phyloP scores from a whole-genome alignment of 1,140 invertebrate genomes.

The Ceratitis capitata region DNA sequence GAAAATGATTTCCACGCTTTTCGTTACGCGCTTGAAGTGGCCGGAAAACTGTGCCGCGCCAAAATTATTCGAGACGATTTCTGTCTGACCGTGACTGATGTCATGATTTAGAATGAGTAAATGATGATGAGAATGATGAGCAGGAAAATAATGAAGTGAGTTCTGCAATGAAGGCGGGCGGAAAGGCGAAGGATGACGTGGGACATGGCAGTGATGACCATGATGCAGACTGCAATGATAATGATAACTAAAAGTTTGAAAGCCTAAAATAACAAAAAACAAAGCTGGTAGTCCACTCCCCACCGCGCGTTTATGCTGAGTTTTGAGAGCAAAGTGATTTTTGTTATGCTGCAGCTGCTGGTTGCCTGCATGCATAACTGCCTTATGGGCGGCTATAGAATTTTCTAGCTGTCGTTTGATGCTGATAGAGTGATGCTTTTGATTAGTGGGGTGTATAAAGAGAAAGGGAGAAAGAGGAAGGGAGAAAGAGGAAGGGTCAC shows the following conservation, averaged over 20 bases:
- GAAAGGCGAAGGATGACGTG: neutral
- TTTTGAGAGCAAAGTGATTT: neutral
- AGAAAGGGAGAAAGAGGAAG: neutral
- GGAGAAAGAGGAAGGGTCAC: neutral
- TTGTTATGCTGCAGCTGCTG: neutral
- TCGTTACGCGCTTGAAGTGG: slow-evolving; percentile 19
- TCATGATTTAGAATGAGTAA: slow-evolving; percentile 34
- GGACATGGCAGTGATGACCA: neutral
- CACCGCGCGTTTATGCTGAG: neutral
- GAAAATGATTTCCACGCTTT: slow-evolving; percentile 17
- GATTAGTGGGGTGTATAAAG: neutral
- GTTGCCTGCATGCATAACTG: neutral
- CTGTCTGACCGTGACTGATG: slow-evolving; percentile 19
- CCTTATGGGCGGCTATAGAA: too few species aligned
- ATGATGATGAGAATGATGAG: slow-evolving; percentile 13
- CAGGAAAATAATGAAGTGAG: slow-evolving; percentile 7
- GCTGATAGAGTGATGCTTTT: neutral
- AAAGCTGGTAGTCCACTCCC: too few species aligned
- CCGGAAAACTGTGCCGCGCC: neutral
- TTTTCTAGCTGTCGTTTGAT: neutral
- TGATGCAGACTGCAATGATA: slow-evolving; percentile 26
- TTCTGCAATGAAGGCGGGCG: too few species aligned
- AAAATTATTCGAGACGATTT: slow-evolving; percentile 19
- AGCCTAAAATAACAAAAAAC: too few species aligned
- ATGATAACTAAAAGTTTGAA: neutral